Evolutionary conservation across 2,113 vertebrate genomes (phyloP), one percentile per base, ranked within the genome.

Genomic region (Epinephelus moara): DNA sequence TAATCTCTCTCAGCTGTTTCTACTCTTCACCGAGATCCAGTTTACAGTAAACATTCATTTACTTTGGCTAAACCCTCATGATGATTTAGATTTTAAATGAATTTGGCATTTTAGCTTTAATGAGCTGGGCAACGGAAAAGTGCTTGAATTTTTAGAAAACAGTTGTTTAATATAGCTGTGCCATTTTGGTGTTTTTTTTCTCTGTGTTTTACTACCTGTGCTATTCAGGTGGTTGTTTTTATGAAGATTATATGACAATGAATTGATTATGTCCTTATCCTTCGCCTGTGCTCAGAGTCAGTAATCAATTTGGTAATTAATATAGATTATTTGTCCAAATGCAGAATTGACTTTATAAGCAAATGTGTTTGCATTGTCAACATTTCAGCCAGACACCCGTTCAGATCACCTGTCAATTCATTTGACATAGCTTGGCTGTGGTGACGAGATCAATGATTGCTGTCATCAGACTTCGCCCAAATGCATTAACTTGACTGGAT

Each of bases 1-100:
- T 94, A 91, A 94, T 91, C 91, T 92, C 76, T 62, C 80, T 92
- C 90, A 91, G 87, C 91, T 94, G 89, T 84, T 93, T 82, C 66
- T 60, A 50, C 73, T 89, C 86, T 25, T 23, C 81, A 50, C 80
- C 62, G 59, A 82, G 81, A 86, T 84, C 40, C 79, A 63, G 75
- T 92, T 92, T 87, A 86, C 72, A 81, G 70, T 64, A 55, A 78
- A 61, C 66, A 80, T 82, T 78, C 59, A 78, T 92, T 88, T 79
- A 84, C 64, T 86, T 75, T 50, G 33, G 25, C 49, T 52, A 56
- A 85, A 81, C 59, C 23, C 49, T 81, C 70, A 83, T 69, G 37
- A 70, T 68, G 42, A 82, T 85, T 78, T 79, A 25, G 50, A 82
- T 67, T 86, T 82, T 8, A 70, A 91, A 84, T 84, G 50, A 75